These are phyloP conservation scores for Bombus pascuorum DNA, from an alignment of 1,140 invertebrate genomes.

Conservation along the genomic window DNA sequence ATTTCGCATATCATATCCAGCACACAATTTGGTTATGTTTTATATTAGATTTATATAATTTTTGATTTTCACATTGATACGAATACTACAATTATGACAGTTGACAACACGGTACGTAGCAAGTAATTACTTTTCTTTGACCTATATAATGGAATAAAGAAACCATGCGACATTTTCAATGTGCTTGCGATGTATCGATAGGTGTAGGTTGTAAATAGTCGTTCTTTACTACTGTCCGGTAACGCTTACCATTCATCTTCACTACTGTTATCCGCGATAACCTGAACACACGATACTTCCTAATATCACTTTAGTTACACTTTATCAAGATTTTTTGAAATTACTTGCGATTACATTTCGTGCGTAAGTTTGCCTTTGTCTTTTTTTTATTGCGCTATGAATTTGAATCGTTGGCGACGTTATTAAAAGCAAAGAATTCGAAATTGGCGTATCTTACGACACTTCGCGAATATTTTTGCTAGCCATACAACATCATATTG, in stretches of 20 bases:
- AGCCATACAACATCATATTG: conserved; percentile 38
- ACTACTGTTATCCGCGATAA: conserved; percentile 29
- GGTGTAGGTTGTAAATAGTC: conserved; percentile 2
- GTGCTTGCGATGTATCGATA: background rate
- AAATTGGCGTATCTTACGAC: conserved; percentile 19
- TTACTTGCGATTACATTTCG: background rate
- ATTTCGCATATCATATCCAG: background rate
- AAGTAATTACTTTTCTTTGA: background rate
- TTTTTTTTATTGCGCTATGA: background rate
- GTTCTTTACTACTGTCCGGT: conserved; percentile 39
- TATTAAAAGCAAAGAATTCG: conserved; percentile 45
- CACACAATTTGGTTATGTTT: background rate
- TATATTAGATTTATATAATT: background rate
- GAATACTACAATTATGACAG: background rate
- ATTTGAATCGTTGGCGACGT: background rate
- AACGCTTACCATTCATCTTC: conserved; percentile 18
- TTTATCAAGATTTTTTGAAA: background rate
- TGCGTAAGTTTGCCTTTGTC: background rate
- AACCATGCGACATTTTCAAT: background rate
- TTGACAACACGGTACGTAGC: background rate
- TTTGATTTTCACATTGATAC: background rate
- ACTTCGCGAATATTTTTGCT: conserved; percentile 36
- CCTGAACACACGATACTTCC: background rate
- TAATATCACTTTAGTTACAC: background rate
- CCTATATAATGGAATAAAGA: background rate